These are phyloP conservation scores for Acronicta psi DNA, from an alignment of 2,888 invertebrate genomes.

Conservation along the genomic window DNA sequence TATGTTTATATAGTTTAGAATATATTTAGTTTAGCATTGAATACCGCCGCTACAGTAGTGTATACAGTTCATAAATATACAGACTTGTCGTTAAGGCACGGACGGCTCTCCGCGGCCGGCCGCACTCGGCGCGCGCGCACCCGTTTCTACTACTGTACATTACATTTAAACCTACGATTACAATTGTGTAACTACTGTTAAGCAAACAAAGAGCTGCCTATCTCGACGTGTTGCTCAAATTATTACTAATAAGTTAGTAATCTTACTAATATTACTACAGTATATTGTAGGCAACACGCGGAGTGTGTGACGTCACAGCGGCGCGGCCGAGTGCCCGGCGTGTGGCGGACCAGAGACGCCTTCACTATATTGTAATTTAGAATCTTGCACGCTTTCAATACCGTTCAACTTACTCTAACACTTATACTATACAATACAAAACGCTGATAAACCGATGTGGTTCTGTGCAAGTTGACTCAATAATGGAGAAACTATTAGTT, in stretches of 20 bases:
- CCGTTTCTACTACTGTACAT: constrained; percentile 11
- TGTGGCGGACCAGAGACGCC: constrained; percentile 64
- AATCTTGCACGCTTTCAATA: constrained; percentile 81
- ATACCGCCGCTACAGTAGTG: constrained; percentile 39
- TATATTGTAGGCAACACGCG: constrained; percentile 6
- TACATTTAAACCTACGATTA: constrained; percentile 11
- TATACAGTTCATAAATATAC: constrained; percentile 68
- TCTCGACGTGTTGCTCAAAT: constrained; percentile 13
- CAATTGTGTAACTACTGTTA: constrained; percentile 12
- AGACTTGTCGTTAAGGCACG: constrained; percentile 79
- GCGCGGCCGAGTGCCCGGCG: constrained; percentile 46
- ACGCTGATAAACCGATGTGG: constrained; percentile 15
- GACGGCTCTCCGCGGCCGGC: constrained; percentile 67
- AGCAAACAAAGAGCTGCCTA: constrained; percentile 34
- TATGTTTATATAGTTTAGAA: no score
- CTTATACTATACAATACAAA: constrained; percentile 36
- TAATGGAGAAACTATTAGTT: background rate
- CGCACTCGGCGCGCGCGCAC: constrained; percentile 36
- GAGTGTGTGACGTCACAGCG: constrained; percentile 16
- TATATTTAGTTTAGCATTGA: constrained; percentile 28
- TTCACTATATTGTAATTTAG: constrained; percentile 81
- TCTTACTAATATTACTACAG: background rate
- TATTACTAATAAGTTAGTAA: background rate
- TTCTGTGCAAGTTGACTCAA: constrained; percentile 7
- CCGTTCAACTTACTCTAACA: constrained; percentile 51